Conservation (phyloP, 2,797 vertebrate genomes). For the Chrysocyon brachyurus region DNA sequence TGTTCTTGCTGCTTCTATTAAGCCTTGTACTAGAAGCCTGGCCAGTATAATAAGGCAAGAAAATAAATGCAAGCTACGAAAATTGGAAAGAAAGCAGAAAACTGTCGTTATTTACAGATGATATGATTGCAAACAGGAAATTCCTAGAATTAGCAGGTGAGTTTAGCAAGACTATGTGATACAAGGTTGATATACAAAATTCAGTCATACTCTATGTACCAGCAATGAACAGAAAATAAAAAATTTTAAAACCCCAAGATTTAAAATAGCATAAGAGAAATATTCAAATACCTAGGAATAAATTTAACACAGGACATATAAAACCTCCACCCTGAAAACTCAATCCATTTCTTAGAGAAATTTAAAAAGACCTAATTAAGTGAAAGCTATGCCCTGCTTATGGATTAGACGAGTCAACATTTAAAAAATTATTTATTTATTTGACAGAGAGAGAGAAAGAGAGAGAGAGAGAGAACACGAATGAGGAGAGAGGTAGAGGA, state of each 20-base stretch:
- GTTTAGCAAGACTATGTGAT: background rate
- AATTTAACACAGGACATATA: background rate
- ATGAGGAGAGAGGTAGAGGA: background rate
- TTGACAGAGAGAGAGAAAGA: background rate
- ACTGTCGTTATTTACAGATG: background rate
- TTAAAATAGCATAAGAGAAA: background rate
- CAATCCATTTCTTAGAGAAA: background rate
- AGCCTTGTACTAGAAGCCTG: background rate
- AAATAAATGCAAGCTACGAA: constrained; percentile 11
- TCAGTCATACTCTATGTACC: background rate
- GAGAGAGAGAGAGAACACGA: background rate
- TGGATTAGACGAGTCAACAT: background rate
- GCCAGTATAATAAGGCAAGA: background rate
- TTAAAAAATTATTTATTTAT: background rate
- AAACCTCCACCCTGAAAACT: background rate
- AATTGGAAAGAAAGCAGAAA: constrained; percentile 39
- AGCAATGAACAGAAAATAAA: background rate
- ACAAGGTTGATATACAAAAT: background rate
- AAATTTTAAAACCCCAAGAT: background rate
- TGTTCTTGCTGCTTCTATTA: background rate
- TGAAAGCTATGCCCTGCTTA: background rate
- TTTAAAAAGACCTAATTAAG: background rate
- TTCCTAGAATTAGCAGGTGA: background rate
- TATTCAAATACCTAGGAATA: background rate
- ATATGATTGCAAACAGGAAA: background rate